phyloP scores from a whole-genome alignment of 2,797 vertebrate species.

The Leptatherina wallacei region DNA sequence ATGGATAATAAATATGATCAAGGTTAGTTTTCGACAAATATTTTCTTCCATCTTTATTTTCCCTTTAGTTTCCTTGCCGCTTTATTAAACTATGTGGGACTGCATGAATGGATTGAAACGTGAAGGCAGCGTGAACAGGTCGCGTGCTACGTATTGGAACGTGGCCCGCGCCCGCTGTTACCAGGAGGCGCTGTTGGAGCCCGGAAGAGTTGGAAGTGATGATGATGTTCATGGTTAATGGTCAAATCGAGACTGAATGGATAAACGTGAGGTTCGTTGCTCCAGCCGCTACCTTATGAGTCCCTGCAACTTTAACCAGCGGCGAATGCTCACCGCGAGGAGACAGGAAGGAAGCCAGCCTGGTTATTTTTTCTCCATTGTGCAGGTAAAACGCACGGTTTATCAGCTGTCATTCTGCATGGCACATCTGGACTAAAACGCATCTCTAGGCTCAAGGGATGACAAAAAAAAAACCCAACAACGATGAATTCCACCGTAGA shows the following conservation, averaged over 20 bases:
- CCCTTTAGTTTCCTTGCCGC: not conserved
- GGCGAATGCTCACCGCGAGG: not conserved
- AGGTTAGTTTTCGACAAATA: not conserved
- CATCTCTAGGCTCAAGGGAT: not conserved
- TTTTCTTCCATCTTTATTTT: not conserved
- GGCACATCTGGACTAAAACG: slow-evolving; percentile 42
- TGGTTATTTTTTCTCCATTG: not conserved
- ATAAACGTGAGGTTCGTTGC: slow-evolving; percentile 8
- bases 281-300: not conserved
- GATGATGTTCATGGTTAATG: slow-evolving; percentile 33
- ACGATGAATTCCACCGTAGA: not conserved
- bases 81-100: too few species aligned
- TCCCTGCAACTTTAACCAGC: not conserved
- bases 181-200: slow-evolving; percentile 78
- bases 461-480: not conserved
- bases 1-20: not conserved
- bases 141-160: slow-evolving; percentile 37
- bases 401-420: slow-evolving; percentile 17
- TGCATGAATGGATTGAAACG: not conserved
- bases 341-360: not conserved
- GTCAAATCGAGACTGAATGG: slow-evolving; percentile 42
- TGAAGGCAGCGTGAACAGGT: not conserved
- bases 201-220: slow-evolving; percentile 65
- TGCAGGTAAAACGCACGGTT: slow-evolving; percentile 50
- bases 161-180: slow-evolving; percentile 52